A percentile compares a stretch with the other conserved stretches of the same genome.
These are phyloP conservation scores for Gymnothorax javanicus DNA, from an alignment of 2,797 vertebrate species.

Conservation along the genomic window DNA sequence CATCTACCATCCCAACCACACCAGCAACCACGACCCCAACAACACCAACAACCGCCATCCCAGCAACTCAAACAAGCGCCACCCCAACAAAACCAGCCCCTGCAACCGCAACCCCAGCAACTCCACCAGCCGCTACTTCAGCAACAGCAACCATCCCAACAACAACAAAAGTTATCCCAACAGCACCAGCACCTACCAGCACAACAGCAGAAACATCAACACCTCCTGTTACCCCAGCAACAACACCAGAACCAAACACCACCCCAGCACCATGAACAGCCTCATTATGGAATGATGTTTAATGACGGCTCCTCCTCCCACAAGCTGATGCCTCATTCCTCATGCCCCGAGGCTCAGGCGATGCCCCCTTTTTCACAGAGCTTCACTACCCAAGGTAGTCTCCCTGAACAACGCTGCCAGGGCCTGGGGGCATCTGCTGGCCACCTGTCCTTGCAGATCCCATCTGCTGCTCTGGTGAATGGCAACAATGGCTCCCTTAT, in stretches of 20 bases:
- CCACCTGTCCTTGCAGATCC: constrained; percentile 64
- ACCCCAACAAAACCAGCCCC: not conserved
- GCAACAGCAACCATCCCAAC: constrained; percentile 51
- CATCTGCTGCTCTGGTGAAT: constrained; percentile 59
- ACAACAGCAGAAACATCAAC: constrained; percentile 64
- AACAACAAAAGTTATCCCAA: constrained; percentile 52
- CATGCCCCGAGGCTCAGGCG: constrained; percentile 63
- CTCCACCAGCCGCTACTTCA: constrained; percentile 63
- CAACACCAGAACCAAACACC: constrained; percentile 67
- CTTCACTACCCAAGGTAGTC: constrained; percentile 69
- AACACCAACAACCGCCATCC: not conserved
- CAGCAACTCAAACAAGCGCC: not conserved
- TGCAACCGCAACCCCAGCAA: not conserved
- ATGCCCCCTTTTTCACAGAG: constrained; percentile 65
- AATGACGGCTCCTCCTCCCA: constrained; percentile 78
- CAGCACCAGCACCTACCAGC: constrained; percentile 67
- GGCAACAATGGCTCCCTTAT: constrained; percentile 62
- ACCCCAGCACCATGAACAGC: constrained; percentile 67
- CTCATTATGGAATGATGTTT: constrained; percentile 73
- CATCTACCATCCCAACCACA: not conserved
- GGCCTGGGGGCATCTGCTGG: constrained; percentile 62
- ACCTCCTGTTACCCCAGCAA: constrained; percentile 58
- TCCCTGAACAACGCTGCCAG: constrained; percentile 69
- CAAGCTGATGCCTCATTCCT: constrained; percentile 47
- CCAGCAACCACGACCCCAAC: not conserved